These are phyloP conservation scores for Drosophila testacea DNA, from an alignment of 2,888 invertebrate genomes.

Conservation along the genomic window DNA sequence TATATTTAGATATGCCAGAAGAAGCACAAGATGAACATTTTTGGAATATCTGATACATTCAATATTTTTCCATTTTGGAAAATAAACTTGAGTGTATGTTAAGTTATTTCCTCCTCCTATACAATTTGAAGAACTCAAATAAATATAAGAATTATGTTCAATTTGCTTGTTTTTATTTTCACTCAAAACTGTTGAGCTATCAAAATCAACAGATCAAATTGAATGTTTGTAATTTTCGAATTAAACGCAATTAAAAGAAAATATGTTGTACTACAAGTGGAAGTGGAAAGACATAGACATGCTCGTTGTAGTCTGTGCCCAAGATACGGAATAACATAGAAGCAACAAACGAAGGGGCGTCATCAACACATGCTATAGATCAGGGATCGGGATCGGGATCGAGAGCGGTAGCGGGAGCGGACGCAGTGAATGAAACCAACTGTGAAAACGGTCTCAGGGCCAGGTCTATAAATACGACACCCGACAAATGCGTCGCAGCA, in stretches of 20 bases:
- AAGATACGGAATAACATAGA: slow-evolving; percentile 6
- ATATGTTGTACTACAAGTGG: slow-evolving; percentile 54
- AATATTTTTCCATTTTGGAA: no score
- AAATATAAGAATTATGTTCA: neutral
- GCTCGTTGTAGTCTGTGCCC: slow-evolving; percentile 25
- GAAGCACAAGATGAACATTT: no score
- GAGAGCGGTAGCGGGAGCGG: slow-evolving; percentile 34
- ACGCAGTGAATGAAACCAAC: slow-evolving; percentile 57
- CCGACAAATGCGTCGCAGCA: slow-evolving; percentile 43
- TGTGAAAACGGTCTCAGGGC: slow-evolving; percentile 61
- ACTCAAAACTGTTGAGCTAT: slow-evolving; percentile 11
- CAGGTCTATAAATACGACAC: slow-evolving; percentile 53
- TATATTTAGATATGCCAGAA: no score
- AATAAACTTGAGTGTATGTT: neutral
- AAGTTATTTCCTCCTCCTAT: neutral
- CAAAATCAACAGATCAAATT: slow-evolving; percentile 33
- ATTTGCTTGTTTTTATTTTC: slow-evolving; percentile 3
- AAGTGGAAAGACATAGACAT: slow-evolving; percentile 23
- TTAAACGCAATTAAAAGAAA: slow-evolving; percentile 66
- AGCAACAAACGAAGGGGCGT: slow-evolving; percentile 42
- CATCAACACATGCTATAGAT: slow-evolving; percentile 54
- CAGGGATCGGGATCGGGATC: slow-evolving; percentile 27
- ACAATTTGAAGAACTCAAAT: neutral
- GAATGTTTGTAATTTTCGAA: slow-evolving; percentile 43
- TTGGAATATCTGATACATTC: no score